Evolutionary conservation across 1,140 invertebrate species (phyloP).

Genomic region (Nasonia longicornis): DNA sequence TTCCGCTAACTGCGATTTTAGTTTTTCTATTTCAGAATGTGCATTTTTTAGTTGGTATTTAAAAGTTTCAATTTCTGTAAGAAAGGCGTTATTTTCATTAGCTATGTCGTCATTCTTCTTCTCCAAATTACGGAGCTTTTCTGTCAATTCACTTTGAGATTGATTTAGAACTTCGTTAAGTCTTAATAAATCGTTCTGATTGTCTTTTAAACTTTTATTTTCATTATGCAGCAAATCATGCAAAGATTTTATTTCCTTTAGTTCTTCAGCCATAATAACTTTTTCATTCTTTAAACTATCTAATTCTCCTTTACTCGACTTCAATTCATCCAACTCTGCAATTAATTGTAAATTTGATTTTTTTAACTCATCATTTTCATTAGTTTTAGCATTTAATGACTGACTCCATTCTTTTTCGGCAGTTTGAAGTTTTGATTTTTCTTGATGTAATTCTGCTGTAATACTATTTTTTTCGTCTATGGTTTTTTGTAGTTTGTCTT

Average conservation of each 20-base stretch:
- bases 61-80: slow-evolving; percentile 14
- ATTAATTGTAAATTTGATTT: slow-evolving; percentile 50
- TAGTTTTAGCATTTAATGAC: slow-evolving; percentile 43
- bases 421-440: slow-evolving; percentile 47
- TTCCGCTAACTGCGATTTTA: slow-evolving; percentile 4
- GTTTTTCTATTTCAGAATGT: slow-evolving; percentile 22
- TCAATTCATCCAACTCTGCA: slow-evolving; percentile 46
- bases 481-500: slow-evolving; percentile 52
- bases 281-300: slow-evolving; percentile 29
- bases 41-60: slow-evolving; percentile 19
- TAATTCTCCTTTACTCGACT: slow-evolving; percentile 33
- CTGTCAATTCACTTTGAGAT: slow-evolving; percentile 38
- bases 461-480: slow-evolving; percentile 54
- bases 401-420: slow-evolving; percentile 41
- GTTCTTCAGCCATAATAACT: slow-evolving; percentile 33
- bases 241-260: slow-evolving; percentile 47
- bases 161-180: slow-evolving; percentile 54
- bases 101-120: slow-evolving; percentile 37
- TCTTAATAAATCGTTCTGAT: slow-evolving; percentile 55
- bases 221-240: slow-evolving; percentile 46
- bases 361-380: slow-evolving; percentile 55
- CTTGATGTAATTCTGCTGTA: slow-evolving; percentile 46
- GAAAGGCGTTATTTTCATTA: slow-evolving; percentile 35
- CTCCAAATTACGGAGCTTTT: slow-evolving; percentile 47
- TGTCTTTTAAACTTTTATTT: slow-evolving; percentile 55